Evolutionary conservation across 2,888 invertebrate species (phyloP).

Genomic region (Trichogramma evanescens): DNA sequence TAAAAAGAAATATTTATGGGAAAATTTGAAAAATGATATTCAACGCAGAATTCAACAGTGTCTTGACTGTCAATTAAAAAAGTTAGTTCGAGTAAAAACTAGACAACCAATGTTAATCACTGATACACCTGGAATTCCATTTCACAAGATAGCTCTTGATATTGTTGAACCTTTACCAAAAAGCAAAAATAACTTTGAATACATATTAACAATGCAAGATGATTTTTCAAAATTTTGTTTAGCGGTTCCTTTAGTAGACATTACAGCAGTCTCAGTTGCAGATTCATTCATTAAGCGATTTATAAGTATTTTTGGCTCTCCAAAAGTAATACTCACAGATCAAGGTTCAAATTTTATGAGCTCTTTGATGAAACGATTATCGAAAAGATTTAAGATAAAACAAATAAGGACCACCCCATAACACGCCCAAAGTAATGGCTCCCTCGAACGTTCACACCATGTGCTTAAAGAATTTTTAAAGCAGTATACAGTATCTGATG

Average conservation of each 20-base stretch:
- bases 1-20: conserved; percentile 7
- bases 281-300: conserved; percentile 23
- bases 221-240: conserved; percentile 16
- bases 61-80: conserved; percentile 11
- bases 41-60: conserved; percentile 17
- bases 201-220: conserved; percentile 23
- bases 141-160: conserved; percentile 20
- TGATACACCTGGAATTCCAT: conserved; percentile 16
- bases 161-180: conserved; percentile 21
- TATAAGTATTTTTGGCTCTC: conserved; percentile 22
- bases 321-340: conserved; percentile 23
- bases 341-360: conserved; percentile 26
- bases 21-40: conserved; percentile 14
- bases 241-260: conserved; percentile 15
- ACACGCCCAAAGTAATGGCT: conserved; percentile 21
- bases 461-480: conserved; percentile 21
- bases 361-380: conserved; percentile 18
- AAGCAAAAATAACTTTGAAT: conserved; percentile 19
- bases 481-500: not conserved
- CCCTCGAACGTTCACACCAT: conserved; percentile 23
- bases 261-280: conserved; percentile 20
- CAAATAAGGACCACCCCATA: conserved; percentile 22
- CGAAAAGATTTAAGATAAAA: conserved; percentile 22
- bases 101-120: conserved; percentile 19
- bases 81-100: conserved; percentile 15